Evolutionary conservation across 2,888 invertebrate species (phyloP), one percentile per base, ranked within the genome.

Genomic region (Drosophila bunnanda): DNA sequence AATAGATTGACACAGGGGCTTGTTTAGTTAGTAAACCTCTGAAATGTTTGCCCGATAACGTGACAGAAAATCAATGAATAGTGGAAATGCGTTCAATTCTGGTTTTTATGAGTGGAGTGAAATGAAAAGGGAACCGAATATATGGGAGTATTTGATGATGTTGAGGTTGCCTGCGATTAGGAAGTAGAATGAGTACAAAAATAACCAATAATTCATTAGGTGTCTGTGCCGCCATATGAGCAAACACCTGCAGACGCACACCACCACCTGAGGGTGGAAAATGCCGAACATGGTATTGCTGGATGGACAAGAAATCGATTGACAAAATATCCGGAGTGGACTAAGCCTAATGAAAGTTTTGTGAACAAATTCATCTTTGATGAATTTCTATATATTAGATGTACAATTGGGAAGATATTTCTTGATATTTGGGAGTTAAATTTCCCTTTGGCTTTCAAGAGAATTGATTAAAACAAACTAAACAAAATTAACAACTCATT

Each of bases 21-120:
- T 66, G 46, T 66, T 55, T 66, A 36, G 75, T 74, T 68, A 68
- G 50, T 58, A 57, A 62, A 60, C 68, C 68, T 55, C 60, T 60
- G 61, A 69, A 78, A 69, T 70, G 74, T 71, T 75, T 69, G 62
- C 36, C 39, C 64, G 75, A 81, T 79, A 84, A 77, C 54, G 70
- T 84, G 88, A 83, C 88, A 86, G 88, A 36, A 75, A 83, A 85
- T 83, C 83, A 73, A 88, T 83, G 67, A 69, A 82, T 85, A 88
- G 72, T 77, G 66, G 66, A 58, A 72, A 72, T 75, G 72, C 75
- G 54, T 66, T 58, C 75, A 41, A 36, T 54, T 64, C 52, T 44
- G 62, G 44, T 39, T 60, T 53, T 60, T 57, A 65, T 43, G 60
- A 50, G 22, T 58, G 36, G 22, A 28, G 12, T 12, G 25, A 48